Base-by-base conservation (phyloP, 2,888 invertebrate species). In the Epirrita christyi region DNA sequence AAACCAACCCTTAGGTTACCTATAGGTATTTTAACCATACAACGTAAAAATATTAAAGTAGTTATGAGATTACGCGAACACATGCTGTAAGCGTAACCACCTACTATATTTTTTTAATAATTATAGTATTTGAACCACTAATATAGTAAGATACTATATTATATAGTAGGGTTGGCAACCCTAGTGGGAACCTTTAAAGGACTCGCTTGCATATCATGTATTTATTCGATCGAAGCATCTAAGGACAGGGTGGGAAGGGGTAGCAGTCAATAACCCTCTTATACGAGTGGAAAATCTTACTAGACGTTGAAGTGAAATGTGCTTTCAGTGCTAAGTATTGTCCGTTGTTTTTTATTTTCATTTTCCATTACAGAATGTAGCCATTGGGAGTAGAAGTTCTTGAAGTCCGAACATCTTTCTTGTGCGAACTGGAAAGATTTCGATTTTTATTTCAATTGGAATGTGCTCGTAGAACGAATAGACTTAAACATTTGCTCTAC, bases 181-280 rank as follows among this genome's bases (percentile, higher is more conserved):
- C n/a, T n/a, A n/a, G n/a, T n/a, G n/a, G n/a, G n/a, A 37, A 1
- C 32, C 11, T 36, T 21, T 11, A 38, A 38, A 21, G 11, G 13
- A 41, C 41, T 21, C 4, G 4, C 21, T 4, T 3, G 32, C 41
- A 50, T 42, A 51, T 43, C 49, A 32, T 36, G 43, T 37, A 13
- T 42, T 27, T 13, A 42, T 13, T 29, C 37, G 42, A 55, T 38
- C 10, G 37, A 29, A 47, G 21, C 38, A 48, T 43, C 13, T 36
- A 38, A 36, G 43, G 11, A 52, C 43, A 61, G 43, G 1, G 14
- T 38, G 21, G 41, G 46, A 45, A 58, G 37, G 53, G 52, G 15
- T 8, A 28, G 28, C 7, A 47, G 59, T 59, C 59, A 59, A 57
- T 36, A 57, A 57, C 54, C 63, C 21, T 37, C 37, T 42, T 38